Conservation (phyloP, 1,140 invertebrate genomes). For the Zophobas morio region DNA sequence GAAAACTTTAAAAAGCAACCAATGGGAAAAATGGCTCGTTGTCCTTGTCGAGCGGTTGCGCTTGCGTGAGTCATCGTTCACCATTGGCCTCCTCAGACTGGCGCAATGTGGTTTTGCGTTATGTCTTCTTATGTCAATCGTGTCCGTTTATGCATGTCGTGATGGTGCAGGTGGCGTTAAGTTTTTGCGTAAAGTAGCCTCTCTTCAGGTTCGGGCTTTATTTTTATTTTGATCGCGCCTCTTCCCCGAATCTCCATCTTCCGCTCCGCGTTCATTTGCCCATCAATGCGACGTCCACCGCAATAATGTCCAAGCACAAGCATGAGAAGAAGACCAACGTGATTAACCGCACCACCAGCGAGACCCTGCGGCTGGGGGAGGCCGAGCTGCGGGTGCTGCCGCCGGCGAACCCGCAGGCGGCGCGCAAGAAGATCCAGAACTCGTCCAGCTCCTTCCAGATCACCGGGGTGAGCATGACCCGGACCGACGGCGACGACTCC, state of each 20-base stretch:
- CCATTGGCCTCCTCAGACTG: not conserved
- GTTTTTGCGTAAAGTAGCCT: slow-evolving; percentile 29
- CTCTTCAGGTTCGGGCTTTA: slow-evolving; percentile 24
- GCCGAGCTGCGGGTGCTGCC: slow-evolving; percentile 65
- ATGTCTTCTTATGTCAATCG: slow-evolving; percentile 7
- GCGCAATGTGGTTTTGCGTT: not conserved
- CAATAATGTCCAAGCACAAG: slow-evolving; percentile 53
- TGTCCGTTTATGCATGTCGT: slow-evolving; percentile 22
- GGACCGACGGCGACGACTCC: slow-evolving; percentile 89
- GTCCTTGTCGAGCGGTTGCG: not conserved
- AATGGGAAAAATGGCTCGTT: too few species aligned
- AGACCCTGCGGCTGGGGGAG: slow-evolving; percentile 80
- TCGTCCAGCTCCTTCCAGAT: slow-evolving; percentile 92
- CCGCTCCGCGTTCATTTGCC: not conserved
- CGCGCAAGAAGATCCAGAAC: slow-evolving; percentile 69
- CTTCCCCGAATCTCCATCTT: slow-evolving; percentile 2
- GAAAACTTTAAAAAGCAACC: too few species aligned
- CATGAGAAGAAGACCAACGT: slow-evolving; percentile 68
- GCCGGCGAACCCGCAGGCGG: slow-evolving; percentile 36
- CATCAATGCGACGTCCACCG: not conserved
- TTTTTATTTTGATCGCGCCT: slow-evolving; percentile 7
- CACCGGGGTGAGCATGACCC: slow-evolving; percentile 81
- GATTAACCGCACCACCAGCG: slow-evolving; percentile 83
- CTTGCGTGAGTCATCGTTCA: not conserved
- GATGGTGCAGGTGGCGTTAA: slow-evolving; percentile 5